Evolutionary conservation across 1,140 invertebrate species (phyloP), one percentile per base, ranked within the genome.

Genomic region (Drosophila sp.): DNA sequence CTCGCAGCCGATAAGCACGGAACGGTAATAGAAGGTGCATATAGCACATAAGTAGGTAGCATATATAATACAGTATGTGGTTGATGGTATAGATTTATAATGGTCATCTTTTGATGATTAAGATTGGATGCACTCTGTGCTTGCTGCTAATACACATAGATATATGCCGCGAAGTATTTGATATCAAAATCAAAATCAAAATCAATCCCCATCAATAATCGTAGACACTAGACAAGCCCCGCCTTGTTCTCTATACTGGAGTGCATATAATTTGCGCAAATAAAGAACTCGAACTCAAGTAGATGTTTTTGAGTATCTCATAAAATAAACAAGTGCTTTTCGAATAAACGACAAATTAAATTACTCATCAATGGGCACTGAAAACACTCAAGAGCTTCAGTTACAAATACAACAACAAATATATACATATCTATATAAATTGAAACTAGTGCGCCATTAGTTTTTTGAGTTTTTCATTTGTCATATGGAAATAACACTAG

Each of bases 321-420:
- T 90, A 90, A 90, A 90, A 90, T 76, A 76, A 72, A 78, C 71
- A 69, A 90, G 87, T 90, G 87, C 81, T 87, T 75, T 82, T 82
- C 87, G 81, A 90, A 90, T 90, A 90, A 90, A 78, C 87, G 69
- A 77, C 87, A 90, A 90, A 90, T 90, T 80, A 76, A 90, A 90
- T 90, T 90, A 90, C 76, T 83, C 87, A 86, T 83, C 77, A 77
- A 53, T 73, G 56, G 46, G 53, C 58, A 45, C 53, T 65, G 45
- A 50, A 61, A 57, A 59, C 62, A 70, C 65, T 78, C 72, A 56
- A 74, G 27, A 54, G 45, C 13, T 25, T 25, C 16, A 54, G 27
- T 36, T 46, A 36, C 18, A 53, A 38, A 46, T 11, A 43, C 11
- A 0, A 45, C 14, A 18, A 7, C 18, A 46, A 9, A 34, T 40